phyloP scores from a whole-genome alignment of 2,797 vertebrate genomes.

The Pyrocephalus nanus region DNA sequence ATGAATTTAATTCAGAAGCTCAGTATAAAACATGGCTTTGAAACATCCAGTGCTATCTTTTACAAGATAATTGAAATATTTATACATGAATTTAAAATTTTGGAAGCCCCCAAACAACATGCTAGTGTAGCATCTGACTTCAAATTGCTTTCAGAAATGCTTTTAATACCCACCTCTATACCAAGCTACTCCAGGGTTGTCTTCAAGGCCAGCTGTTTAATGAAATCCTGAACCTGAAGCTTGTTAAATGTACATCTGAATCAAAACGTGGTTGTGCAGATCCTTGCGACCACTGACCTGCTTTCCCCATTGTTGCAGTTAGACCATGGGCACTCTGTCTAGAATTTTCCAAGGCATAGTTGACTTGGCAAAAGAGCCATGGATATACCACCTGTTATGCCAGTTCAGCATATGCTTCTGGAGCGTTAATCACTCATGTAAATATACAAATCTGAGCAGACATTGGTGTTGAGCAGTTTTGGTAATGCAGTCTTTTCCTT shows the following conservation, averaged over 20 bases:
- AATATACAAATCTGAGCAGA: not conserved
- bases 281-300: not conserved
- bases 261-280: fast-evolving
- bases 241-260: not conserved
- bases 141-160: not conserved
- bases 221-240: not conserved
- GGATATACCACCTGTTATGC: not conserved
- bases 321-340: not conserved
- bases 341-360: not conserved
- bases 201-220: not conserved
- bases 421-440: not conserved
- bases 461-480: not conserved
- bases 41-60: not conserved
- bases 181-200: not conserved
- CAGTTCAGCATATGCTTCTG: not conserved
- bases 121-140: not conserved
- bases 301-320: not conserved
- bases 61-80: not conserved
- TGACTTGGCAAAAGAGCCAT: not conserved
- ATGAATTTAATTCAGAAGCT: not conserved
- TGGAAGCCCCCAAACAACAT: not conserved
- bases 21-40: not conserved
- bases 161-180: not conserved
- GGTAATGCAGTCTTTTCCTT: constrained; percentile 27
- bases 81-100: not conserved